Base-by-base conservation (phyloP, 2,797 vertebrate species). In the Sciurus carolinensis region DNA sequence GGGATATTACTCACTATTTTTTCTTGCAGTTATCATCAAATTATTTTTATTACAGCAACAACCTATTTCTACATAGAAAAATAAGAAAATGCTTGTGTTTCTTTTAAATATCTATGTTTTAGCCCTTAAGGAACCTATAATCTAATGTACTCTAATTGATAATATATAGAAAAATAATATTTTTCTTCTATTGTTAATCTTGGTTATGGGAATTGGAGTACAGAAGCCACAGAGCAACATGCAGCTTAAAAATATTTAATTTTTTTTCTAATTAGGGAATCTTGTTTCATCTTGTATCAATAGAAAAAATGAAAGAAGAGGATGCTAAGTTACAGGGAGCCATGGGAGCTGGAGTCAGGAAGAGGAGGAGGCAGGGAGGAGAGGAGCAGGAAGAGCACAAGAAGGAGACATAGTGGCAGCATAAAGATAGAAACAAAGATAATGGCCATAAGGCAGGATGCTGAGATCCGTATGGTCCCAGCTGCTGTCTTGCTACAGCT, bases 381-480 rank as follows among this genome's bases (percentile, higher is more conserved):
- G 57, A 89, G 88, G 87, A 80, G 28, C 42, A 39, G 86, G 47
- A 86, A 92, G 87, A 93, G 57, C 52, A 26, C 28, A 36, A 94
- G 91, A 72, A 94, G 94, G 92, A 97, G 96, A 93, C 92, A 75
- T 0, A 36, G 94, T 87, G 94, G 89, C 91, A 94, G 96, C 94
- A 44, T 69, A 94, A 97, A 95, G 97, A 94, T 92, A 94, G 95
- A 90, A 97, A 93, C 93, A 95, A 93, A 96, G 96, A 95, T 94
- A 93, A 93, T 50, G 94, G 93, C 96, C 97, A 97, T 91, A 97
- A 96, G 97, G 96, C 89, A 88, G 93, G 96, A 93, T 94, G 96
- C 96, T 97, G 96, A 83, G 96, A 82, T 83, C 96, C 77, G 12
- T 92, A 82, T 96, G 97, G 95, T 86, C 96, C 89, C 96, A 97